Percentiles rank a stretch among this genome's conserved stretches.
Conservation (phyloP, 37 sponge, comb jelly and placozoan species). For the Beroe forskalii region DNA sequence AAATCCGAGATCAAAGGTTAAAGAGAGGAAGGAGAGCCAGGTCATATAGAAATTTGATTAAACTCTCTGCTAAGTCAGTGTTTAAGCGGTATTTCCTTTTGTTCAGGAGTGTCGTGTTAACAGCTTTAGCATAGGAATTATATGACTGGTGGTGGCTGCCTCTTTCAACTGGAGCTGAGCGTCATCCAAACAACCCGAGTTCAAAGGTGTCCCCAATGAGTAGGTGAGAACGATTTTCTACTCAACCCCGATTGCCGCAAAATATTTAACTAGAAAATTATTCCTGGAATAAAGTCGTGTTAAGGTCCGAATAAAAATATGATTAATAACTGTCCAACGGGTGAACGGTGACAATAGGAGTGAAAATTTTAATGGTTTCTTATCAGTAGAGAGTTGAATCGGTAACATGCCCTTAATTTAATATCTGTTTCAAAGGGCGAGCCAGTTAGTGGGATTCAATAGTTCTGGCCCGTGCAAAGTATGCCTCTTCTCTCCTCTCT, state of each 20-base stretch:
- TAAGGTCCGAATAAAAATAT: slow-evolving; percentile 53
- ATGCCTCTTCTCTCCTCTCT: background rate
- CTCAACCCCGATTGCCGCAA: slow-evolving; percentile 60
- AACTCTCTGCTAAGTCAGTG: background rate
- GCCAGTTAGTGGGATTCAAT: slow-evolving; percentile 19
- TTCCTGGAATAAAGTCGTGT: slow-evolving; percentile 46
- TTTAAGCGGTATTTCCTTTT: slow-evolving; percentile 62
- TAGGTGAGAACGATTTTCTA: slow-evolving; percentile 59
- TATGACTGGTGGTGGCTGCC: slow-evolving; percentile 17
- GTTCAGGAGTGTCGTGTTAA: slow-evolving; percentile 24
- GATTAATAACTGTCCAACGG: slow-evolving; percentile 26
- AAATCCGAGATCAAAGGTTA: no score
- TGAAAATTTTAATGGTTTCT: slow-evolving; percentile 64
- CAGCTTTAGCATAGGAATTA: background rate
- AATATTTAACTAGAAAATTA: slow-evolving; percentile 54
- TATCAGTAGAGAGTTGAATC: background rate
- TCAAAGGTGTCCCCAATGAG: slow-evolving; percentile 34
- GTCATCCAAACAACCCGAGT: background rate
- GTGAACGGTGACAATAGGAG: slow-evolving; percentile 38
- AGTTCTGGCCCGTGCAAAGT: slow-evolving; percentile 51
- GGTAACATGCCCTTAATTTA: slow-evolving; percentile 59
- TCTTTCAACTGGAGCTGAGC: no score
- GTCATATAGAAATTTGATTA: slow-evolving; percentile 64
- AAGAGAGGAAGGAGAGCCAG: no score
- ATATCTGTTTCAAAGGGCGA: slow-evolving; percentile 32